A percentile compares a stretch with the other conserved stretches of the same genome.
Evolutionary conservation across 2,113 vertebrate species (phyloP).

Genomic region (Elaphurus davidianus): DNA sequence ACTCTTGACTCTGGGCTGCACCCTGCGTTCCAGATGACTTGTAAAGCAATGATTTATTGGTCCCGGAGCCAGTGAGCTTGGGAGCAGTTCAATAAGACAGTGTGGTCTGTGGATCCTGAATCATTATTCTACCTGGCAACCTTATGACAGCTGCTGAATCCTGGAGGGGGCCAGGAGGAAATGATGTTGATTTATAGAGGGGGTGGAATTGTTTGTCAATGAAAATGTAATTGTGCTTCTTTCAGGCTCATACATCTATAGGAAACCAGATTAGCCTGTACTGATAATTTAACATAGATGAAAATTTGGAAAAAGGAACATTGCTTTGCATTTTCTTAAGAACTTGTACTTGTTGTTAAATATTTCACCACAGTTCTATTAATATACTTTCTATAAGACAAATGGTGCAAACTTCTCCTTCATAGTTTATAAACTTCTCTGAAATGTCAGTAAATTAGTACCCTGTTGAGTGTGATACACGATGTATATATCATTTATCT

Average conservation of each 20-base stretch:
- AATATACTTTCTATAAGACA: background rate
- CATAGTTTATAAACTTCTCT: background rate
- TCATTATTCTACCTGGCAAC: conserved; percentile 58
- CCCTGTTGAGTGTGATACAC: background rate
- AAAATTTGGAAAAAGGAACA: background rate
- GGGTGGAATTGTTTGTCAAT: conserved; percentile 40
- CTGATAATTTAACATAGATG: background rate
- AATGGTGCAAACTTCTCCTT: background rate
- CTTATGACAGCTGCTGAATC: conserved; percentile 61
- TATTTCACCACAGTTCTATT: background rate
- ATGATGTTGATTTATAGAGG: conserved; percentile 57
- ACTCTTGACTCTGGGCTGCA: conserved; percentile 33
- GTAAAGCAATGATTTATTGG: conserved; percentile 58
- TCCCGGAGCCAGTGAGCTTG: conserved; percentile 35
- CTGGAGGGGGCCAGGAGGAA: conserved; percentile 43
- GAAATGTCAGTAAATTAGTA: background rate
- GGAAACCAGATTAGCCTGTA: background rate
- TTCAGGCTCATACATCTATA: background rate
- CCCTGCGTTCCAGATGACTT: conserved; percentile 37
- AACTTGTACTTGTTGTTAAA: background rate
- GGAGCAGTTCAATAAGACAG: conserved; percentile 57
- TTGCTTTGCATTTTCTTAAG: background rate
- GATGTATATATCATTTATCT: background rate
- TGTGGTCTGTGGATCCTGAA: conserved; percentile 38
- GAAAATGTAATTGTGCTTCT: conserved; percentile 17